Conservation (phyloP, 2,888 invertebrate genomes). For the Rhimphoctona megacephalus region DNA sequence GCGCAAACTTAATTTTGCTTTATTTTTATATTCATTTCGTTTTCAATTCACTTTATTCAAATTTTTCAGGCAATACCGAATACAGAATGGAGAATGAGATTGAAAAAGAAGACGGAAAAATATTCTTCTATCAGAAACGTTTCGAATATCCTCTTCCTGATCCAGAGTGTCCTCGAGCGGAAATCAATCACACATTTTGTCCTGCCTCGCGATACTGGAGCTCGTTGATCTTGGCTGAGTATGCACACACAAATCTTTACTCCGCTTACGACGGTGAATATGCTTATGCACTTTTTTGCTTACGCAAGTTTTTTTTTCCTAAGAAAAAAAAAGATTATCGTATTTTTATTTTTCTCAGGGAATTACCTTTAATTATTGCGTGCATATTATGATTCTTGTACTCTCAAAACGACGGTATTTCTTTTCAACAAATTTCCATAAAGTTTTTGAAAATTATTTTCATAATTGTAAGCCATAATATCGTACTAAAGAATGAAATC, state of each 20-base stretch:
- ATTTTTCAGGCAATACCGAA: conserved; percentile 72
- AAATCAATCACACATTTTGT: conserved; percentile 79
- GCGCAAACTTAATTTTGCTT: neutral
- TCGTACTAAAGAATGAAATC: too few species aligned
- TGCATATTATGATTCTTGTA: neutral
- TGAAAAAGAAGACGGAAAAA: conserved; percentile 86
- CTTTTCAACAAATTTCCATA: too few species aligned
- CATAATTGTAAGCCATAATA: neutral
- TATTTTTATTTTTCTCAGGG: neutral
- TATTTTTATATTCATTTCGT: neutral
- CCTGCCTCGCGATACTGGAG: too few species aligned
- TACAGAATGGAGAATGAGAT: conserved; percentile 69
- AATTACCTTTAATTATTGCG: neutral
- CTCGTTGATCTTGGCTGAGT: too few species aligned
- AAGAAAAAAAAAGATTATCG: neutral
- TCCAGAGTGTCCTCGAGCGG: conserved; percentile 66
- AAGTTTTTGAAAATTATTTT: neutral
- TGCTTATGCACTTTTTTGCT: too few species aligned
- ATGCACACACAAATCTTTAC: too few species aligned
- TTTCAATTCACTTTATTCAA: neutral
- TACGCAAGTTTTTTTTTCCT: neutral
- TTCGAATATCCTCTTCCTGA: conserved; percentile 79
- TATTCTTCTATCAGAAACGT: conserved; percentile 89
- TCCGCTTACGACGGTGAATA: too few species aligned
- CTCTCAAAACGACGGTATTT: neutral